A percentile compares a stretch with the other conserved stretches of the same genome.
Conservation (phyloP, 2,113 vertebrate species). For the Petromus typicus region DNA sequence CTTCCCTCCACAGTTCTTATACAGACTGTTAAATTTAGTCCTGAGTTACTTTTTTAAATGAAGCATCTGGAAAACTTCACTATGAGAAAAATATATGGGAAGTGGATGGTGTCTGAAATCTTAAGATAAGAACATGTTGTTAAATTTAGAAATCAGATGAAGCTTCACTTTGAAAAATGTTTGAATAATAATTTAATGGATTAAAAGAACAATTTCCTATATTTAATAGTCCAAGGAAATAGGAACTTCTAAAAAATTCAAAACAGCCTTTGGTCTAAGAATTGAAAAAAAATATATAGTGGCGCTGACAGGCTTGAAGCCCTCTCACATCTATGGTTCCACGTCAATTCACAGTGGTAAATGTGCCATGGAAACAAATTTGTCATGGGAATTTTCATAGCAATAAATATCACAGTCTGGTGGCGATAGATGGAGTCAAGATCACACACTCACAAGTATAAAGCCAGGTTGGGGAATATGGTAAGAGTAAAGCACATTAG, state of each 20-base stretch:
- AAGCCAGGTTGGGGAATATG: conserved; percentile 18
- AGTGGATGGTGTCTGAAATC: conserved; percentile 48
- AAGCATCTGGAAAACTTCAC: conserved; percentile 53
- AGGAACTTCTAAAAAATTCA: conserved; percentile 24
- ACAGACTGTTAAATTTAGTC: conserved; percentile 19
- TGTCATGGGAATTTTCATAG: conserved; percentile 63
- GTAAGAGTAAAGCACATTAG: neutral
- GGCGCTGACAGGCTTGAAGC: neutral
- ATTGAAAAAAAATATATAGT: neutral
- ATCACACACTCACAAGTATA: conserved; percentile 38
- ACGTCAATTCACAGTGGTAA: conserved; percentile 50
- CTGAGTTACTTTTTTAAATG: neutral
- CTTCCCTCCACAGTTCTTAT: neutral
- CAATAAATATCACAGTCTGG: conserved; percentile 62
- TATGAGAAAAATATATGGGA: conserved; percentile 50
- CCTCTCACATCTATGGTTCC: conserved; percentile 6
- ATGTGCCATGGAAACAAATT: conserved; percentile 55
- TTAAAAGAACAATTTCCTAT: conserved; percentile 48
- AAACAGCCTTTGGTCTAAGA: neutral
- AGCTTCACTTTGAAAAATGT: conserved; percentile 46
- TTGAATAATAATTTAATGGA: conserved; percentile 58
- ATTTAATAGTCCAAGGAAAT: conserved; percentile 36
- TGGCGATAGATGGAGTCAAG: conserved; percentile 48
- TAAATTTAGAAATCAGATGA: conserved; percentile 72
- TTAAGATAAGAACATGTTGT: conserved; percentile 27